Conservation (phyloP, 2,888 invertebrate species). For the Cryptocheilus praepositus region DNA sequence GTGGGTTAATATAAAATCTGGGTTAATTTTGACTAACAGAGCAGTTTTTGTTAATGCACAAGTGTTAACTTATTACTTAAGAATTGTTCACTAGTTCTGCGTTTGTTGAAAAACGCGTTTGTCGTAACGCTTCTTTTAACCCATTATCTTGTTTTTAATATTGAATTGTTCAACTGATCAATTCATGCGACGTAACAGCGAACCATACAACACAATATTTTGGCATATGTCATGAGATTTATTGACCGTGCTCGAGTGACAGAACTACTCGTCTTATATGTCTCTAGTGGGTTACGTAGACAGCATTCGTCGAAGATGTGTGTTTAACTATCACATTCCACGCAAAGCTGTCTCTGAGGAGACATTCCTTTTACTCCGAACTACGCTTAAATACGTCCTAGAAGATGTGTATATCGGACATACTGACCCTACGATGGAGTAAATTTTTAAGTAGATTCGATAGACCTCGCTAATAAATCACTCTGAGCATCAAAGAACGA, state of each 20-base stretch:
- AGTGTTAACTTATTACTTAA: too few species aligned
- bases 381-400: slow-evolving; percentile 31
- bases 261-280: not conserved
- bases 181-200: too few species aligned
- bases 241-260: too few species aligned
- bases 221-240: not conserved
- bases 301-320: slow-evolving; percentile 25
- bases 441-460: slow-evolving; percentile 29
- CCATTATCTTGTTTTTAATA: too few species aligned
- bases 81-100: too few species aligned
- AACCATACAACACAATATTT: not conserved
- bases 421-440: slow-evolving; percentile 28
- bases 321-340: slow-evolving; percentile 25
- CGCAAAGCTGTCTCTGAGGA: slow-evolving; percentile 36
- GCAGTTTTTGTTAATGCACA: too few species aligned
- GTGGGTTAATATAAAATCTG: too few species aligned
- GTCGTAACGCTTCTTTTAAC: too few species aligned
- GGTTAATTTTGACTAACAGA: too few species aligned
- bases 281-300: not conserved
- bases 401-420: slow-evolving; percentile 12
- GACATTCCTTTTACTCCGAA: slow-evolving; percentile 31
- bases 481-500: not conserved
- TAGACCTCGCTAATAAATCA: not conserved
- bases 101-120: too few species aligned
- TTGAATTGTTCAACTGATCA: too few species aligned